phyloP scores from a whole-genome alignment of 2,113 vertebrate species.

The Tympanuchus pallidicinctus region DNA sequence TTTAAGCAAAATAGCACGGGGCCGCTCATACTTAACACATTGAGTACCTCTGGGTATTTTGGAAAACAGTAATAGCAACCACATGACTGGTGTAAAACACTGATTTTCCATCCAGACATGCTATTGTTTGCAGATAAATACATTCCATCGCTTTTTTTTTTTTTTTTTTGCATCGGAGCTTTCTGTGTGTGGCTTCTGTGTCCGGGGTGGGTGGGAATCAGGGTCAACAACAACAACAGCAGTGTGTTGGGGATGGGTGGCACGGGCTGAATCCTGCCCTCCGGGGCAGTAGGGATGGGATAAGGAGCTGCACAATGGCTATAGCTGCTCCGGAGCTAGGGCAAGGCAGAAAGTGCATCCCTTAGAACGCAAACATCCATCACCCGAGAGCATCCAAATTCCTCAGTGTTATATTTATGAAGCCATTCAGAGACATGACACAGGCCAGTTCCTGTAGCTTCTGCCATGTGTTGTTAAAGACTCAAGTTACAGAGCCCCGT shows the following conservation, averaged over 20 bases:
- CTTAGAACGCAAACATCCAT: not conserved
- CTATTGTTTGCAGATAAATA: slow-evolving; percentile 65
- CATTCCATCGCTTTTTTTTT: not conserved
- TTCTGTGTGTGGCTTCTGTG: slow-evolving; percentile 7
- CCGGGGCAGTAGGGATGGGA: not conserved
- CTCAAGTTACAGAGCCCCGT: slow-evolving; percentile 50
- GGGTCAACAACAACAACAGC: not conserved
- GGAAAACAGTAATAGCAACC: slow-evolving; percentile 63
- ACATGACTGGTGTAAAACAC: slow-evolving; percentile 40
- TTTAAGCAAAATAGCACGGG: not conserved
- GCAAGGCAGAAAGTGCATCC: not conserved
- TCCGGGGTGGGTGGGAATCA: not conserved
- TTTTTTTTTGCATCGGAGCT: not conserved
- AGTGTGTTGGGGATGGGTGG: not conserved
- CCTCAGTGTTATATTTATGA: slow-evolving; percentile 31
- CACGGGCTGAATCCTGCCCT: not conserved
- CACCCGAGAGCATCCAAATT: not conserved
- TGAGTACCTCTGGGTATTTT: slow-evolving; percentile 61
- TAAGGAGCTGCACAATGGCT: not conserved
- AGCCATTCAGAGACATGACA: slow-evolving; percentile 20
- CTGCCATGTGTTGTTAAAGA: slow-evolving; percentile 48
- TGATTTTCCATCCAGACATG: slow-evolving; percentile 51
- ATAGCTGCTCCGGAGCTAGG: not conserved
- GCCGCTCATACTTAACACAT: not conserved
- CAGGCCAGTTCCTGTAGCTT: slow-evolving; percentile 35